These are phyloP conservation scores for Mionectes olivaceus DNA, from an alignment of 2,797 vertebrate species.

Conservation along the genomic window DNA sequence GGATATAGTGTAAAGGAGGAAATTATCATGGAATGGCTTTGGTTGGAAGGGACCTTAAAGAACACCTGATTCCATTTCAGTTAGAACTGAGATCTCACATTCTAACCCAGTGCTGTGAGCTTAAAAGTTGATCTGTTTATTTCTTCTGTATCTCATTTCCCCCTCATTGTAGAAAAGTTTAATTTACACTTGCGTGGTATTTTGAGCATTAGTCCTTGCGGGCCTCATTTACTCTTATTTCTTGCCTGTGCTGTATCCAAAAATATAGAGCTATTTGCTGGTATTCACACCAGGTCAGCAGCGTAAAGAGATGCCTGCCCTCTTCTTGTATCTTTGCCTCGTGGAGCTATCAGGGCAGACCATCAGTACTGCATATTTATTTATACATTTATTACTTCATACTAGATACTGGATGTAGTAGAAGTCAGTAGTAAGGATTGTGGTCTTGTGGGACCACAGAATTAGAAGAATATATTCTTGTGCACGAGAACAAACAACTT, in stretches of 20 bases:
- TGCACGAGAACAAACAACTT: background rate
- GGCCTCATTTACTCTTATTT: background rate
- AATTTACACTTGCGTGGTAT: background rate
- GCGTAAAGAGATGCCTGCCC: background rate
- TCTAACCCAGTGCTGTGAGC: background rate
- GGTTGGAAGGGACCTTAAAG: background rate
- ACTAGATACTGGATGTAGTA: background rate
- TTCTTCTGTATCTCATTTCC: background rate
- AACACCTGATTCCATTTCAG: background rate
- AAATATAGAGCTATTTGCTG: background rate
- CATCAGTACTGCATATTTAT: background rate
- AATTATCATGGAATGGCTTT: background rate
- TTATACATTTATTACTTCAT: constrained; percentile 30
- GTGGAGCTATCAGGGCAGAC: background rate
- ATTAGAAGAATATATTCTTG: background rate
- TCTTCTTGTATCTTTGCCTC: background rate
- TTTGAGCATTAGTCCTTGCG: background rate
- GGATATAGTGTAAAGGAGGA: background rate
- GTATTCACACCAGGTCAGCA: constrained; percentile 14
- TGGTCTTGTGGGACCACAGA: background rate
- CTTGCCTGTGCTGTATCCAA: background rate
- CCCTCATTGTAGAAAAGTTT: background rate
- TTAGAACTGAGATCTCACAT: background rate
- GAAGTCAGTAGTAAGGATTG: background rate
- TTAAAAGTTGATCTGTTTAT: background rate